Percentiles rank a stretch among this genome's conserved stretches.
phyloP scores from a whole-genome alignment of 2,888 invertebrate genomes.

The Drosophila mimica region DNA sequence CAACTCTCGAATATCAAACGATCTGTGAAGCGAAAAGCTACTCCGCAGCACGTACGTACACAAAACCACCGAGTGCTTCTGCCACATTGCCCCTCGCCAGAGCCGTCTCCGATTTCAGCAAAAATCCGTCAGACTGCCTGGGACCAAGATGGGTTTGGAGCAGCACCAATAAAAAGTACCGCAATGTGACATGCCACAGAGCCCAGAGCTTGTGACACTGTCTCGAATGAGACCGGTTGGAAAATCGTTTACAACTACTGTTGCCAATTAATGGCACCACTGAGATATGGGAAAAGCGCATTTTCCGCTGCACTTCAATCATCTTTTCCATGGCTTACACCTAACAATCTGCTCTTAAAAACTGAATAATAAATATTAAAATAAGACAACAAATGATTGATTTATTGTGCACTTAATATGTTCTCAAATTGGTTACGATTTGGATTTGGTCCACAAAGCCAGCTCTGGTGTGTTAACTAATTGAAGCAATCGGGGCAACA shows the following conservation, averaged over 20 bases:
- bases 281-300: background rate
- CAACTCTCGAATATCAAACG: conserved; percentile 66
- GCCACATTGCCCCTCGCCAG: background rate
- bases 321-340: background rate
- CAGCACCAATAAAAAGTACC: conserved; percentile 57
- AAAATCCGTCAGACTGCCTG: conserved; percentile 31
- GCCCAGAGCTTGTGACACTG: conserved; percentile 15
- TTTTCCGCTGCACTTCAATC: background rate
- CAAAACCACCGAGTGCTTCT: conserved; percentile 9
- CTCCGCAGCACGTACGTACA: conserved; percentile 69
- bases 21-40: conserved; percentile 71
- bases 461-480: conserved; percentile 36
- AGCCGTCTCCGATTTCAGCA: conserved; percentile 48
- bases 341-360: background rate
- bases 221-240: background rate
- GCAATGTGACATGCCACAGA: conserved; percentile 56
- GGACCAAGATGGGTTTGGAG: conserved; percentile 39
- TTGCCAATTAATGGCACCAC: background rate
- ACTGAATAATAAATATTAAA: background rate
- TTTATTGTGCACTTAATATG: conserved; percentile 1
- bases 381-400: background rate
- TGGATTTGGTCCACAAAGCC: conserved; percentile 16
- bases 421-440: conserved; percentile 2
- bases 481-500: conserved; percentile 50
- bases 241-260: conserved; percentile 4